Evolutionary conservation across 2,113 vertebrate genomes (phyloP).

Genomic region (Lycocorax pyrrhopterus): DNA sequence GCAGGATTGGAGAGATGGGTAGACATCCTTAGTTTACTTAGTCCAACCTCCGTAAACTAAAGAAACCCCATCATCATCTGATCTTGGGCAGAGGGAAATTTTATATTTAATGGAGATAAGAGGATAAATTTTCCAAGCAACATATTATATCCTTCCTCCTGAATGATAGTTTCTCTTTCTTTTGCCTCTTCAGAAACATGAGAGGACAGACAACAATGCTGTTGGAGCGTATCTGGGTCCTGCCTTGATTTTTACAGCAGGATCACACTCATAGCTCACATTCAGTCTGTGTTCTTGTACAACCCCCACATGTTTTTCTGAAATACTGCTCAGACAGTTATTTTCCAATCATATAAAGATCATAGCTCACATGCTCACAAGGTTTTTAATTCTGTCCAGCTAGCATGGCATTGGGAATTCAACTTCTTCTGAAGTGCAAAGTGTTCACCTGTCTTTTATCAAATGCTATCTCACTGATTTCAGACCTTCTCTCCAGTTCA

Average conservation of each 20-base stretch:
- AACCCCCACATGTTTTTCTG: neutral
- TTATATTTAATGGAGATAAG: neutral
- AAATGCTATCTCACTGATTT: neutral
- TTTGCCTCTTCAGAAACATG: neutral
- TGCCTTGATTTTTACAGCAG: neutral
- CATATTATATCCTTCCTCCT: neutral
- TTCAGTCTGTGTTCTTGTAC: neutral
- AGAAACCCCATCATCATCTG: neutral
- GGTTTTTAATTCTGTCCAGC: neutral
- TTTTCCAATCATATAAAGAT: conserved; percentile 1
- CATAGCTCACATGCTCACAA: neutral
- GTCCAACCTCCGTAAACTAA: neutral
- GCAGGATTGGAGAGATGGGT: neutral
- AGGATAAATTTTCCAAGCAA: neutral
- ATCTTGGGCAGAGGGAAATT: neutral
- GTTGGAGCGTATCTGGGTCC: neutral
- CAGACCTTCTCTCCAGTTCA: neutral
- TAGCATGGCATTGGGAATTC: neutral
- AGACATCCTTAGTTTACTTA: neutral
- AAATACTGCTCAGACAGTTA: neutral
- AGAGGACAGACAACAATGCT: neutral
- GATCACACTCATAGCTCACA: neutral
- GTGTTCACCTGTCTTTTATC: neutral
- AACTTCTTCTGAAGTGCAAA: neutral
- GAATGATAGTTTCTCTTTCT: neutral